Percentiles rank a stretch among this genome's conserved stretches.
Conservation (phyloP, 2,888 invertebrate species). For the Drosophila affinis region DNA sequence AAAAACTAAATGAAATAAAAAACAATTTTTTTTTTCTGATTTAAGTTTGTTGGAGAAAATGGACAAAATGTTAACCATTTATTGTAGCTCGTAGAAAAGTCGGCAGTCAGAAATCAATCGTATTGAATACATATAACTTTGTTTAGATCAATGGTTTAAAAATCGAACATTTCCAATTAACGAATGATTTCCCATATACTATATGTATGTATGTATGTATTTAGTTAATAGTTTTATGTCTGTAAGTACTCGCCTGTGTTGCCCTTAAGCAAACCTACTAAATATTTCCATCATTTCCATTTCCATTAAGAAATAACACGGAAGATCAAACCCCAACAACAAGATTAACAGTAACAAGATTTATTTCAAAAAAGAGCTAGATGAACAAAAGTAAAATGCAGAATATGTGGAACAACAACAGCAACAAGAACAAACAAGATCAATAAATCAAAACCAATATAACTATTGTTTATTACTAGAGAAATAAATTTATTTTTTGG, state of each 20-base stretch:
- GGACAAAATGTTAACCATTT: not conserved
- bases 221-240: constrained; percentile 29
- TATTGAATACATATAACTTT: not conserved
- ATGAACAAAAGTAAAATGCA: constrained; percentile 31
- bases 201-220: not conserved
- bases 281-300: constrained; percentile 4
- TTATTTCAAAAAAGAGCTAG: constrained; percentile 13
- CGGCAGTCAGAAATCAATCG: not conserved
- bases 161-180: not conserved
- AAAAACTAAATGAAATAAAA: not conserved
- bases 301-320: constrained; percentile 21
- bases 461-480: constrained; percentile 73
- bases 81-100: constrained; percentile 1
- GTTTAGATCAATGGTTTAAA: not conserved
- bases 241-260: constrained; percentile 5
- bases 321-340: not conserved
- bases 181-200: not conserved
- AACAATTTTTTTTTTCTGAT: not conserved
- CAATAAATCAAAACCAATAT: constrained; percentile 64
- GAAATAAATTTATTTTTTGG: constrained; percentile 60
- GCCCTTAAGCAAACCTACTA: not conserved
- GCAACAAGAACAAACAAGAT: constrained; percentile 35
- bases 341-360: not conserved
- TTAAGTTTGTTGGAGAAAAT: not conserved
- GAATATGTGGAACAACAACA: constrained; percentile 34